Conservation (phyloP, 2,113 vertebrate genomes). For the Diphyllodes magnificus region DNA sequence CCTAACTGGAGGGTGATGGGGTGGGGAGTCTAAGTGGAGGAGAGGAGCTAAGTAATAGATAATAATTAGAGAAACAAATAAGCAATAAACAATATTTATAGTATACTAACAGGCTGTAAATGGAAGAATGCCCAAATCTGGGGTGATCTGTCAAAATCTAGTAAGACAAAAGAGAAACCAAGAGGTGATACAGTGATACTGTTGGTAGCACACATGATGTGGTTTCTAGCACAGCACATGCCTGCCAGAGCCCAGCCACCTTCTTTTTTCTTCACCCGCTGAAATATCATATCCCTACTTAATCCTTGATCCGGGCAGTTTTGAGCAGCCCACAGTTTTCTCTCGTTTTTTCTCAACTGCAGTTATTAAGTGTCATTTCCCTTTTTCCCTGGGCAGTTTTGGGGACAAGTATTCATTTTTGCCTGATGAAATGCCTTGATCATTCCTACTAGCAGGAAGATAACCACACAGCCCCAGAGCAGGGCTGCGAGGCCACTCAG, state of each 20-base stretch:
- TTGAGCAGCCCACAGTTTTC: not conserved
- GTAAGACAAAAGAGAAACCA: not conserved
- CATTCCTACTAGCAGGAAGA: not conserved
- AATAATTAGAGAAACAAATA: not conserved
- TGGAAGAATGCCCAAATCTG: not conserved
- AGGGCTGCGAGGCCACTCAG: accelerated
- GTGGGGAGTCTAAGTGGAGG: not conserved
- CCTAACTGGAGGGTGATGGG: not conserved
- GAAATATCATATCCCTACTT: not conserved
- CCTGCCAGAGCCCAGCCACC: not conserved
- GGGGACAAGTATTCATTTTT: not conserved
- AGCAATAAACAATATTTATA: not conserved
- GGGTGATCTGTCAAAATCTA: not conserved
- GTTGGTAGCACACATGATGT: accelerated
- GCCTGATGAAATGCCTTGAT: not conserved
- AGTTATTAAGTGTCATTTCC: not conserved
- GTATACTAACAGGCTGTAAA: not conserved
- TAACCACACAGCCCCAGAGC: accelerated
- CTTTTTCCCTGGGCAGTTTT: not conserved
- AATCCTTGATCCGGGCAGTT: not conserved
- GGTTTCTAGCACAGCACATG: not conserved
- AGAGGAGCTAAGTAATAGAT: not conserved
- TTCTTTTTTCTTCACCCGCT: not conserved
- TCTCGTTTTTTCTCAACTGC: not conserved
- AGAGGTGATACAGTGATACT: not conserved